Conservation (phyloP, 1,140 invertebrate species). For the Diuraphis noxia region DNA sequence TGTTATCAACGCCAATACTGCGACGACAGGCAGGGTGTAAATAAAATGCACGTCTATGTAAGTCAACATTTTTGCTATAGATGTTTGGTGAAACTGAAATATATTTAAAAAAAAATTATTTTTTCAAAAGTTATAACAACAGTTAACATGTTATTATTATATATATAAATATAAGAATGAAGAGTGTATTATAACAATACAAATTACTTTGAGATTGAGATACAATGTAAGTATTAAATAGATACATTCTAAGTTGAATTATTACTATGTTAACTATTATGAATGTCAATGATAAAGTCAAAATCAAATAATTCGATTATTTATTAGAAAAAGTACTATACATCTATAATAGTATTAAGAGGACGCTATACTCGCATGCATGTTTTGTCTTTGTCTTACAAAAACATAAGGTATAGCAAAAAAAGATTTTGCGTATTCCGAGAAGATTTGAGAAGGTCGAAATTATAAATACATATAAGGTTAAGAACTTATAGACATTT, state of each 20-base stretch:
- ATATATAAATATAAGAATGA: background rate
- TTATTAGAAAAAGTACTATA: background rate
- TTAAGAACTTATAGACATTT: too few species aligned
- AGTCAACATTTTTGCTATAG: constrained; percentile 26
- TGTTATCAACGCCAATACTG: constrained; percentile 22
- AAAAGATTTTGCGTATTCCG: too few species aligned
- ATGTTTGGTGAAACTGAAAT: background rate
- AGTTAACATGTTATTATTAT: background rate
- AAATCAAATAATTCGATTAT: background rate
- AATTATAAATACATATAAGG: too few species aligned
- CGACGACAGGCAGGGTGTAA: constrained; percentile 15
- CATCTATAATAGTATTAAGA: background rate
- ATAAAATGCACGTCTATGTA: constrained; percentile 39
- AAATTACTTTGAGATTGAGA: background rate
- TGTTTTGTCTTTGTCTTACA: too few species aligned
- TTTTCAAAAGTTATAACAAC: too few species aligned
- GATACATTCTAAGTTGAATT: background rate
- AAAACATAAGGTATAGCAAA: too few species aligned
- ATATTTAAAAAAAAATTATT: background rate
- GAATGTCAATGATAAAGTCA: background rate
- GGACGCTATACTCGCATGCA: too few species aligned
- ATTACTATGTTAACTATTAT: background rate
- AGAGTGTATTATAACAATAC: background rate
- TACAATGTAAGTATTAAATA: background rate
- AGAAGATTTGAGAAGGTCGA: too few species aligned